Evolutionary conservation across 2,113 vertebrate genomes (phyloP).

Genomic region (Lophura nycthemera): DNA sequence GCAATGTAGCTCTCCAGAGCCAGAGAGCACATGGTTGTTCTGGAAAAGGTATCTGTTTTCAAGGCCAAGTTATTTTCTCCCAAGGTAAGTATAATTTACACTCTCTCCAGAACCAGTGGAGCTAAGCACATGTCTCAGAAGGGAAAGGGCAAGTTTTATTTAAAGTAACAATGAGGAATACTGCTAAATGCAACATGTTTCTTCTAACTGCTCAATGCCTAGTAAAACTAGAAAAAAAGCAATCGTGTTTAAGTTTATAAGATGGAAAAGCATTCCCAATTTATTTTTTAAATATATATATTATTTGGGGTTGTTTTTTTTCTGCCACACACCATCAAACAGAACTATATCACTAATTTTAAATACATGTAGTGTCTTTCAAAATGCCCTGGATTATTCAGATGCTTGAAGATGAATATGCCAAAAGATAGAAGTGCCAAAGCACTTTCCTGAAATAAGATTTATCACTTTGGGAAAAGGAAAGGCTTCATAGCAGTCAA

Average conservation of each 20-base stretch:
- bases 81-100: conserved; percentile 25
- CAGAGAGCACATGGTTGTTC: conserved; percentile 11
- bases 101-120: neutral
- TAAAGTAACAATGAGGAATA: neutral
- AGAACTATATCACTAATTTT: neutral
- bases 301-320: neutral
- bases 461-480: neutral
- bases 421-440: neutral
- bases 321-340: neutral
- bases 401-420: neutral
- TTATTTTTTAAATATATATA: neutral
- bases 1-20: conserved; percentile 16
- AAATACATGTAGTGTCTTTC: neutral
- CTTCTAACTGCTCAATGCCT: neutral
- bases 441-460: neutral
- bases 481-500: neutral
- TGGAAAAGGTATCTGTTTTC: conserved; percentile 38
- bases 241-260: neutral
- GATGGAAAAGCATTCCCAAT: neutral
- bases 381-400: neutral
- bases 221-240: neutral
- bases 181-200: neutral
- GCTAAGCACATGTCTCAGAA: neutral
- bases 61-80: conserved; percentile 37
- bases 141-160: neutral